Base-by-base conservation (phyloP, 1,140 invertebrate species). In the Eupeodes corollae region DNA sequence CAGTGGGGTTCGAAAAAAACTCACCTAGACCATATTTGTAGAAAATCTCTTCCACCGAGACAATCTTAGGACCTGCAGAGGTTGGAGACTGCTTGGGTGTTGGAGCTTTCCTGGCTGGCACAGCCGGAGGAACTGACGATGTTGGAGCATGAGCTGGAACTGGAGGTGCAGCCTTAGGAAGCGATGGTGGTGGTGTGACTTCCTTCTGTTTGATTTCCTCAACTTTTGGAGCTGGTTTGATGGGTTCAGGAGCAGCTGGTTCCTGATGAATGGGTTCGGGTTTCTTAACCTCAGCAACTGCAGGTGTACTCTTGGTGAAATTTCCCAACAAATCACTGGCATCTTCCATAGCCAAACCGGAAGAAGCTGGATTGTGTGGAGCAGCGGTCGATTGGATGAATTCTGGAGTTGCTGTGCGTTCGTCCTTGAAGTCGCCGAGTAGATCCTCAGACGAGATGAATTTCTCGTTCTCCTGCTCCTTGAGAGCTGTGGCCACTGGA, bases 361-460 rank as follows among this genome's bases (percentile, higher is more conserved):
- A 63, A 15, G 63, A 43, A 6, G 62, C 16, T 32, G 57, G 44
- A 19, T 56, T 37, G 37, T 42, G 32, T 15, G 44, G 34, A 9
- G 53, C 18, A 8, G 39, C 50, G 33, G 47, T 35, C 39, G 30
- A 48, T 42, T 58, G 55, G 40, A 47, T 51, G 26, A 40, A 48
- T 47, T 55, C 31, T 42, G 61, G 57, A 5, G 57, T 53, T 9
- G 54, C 51, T 26, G 54, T 60, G 34, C 59, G 59, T 39, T 59
- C 60, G n/a, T 68, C 65, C 46, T 58, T 63, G 16, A 67, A 67
- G 39, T 68, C 64, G 10, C 58, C 56, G 0, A 64, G 42, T 13
- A 68, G 48, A 55, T 68, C 64, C 52, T 68, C 64, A 44, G 64
- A 67, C 6, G 65, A 67, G 37, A 64, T 67, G 30, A 66, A 68